Conservation (phyloP, 2,888 invertebrate genomes). For the Lasioglossum calceatum region DNA sequence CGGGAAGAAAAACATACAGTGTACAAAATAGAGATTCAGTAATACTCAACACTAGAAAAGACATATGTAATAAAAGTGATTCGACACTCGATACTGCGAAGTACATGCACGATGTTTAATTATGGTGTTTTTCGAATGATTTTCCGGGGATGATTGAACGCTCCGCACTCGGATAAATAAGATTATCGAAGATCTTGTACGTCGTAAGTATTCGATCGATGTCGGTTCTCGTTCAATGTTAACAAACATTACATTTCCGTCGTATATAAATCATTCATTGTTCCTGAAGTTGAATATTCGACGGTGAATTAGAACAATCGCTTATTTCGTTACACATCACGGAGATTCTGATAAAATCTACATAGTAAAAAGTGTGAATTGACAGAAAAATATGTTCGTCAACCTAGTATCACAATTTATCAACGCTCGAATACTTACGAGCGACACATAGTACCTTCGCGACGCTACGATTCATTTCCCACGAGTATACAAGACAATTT, state of each 20-base stretch:
- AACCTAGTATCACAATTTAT: neutral
- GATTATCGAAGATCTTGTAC: neutral
- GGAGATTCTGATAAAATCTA: neutral
- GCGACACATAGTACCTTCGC: neutral
- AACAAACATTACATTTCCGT: neutral
- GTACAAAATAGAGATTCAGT: conserved; percentile 39
- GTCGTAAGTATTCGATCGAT: conserved; percentile 16
- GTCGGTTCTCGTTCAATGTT: neutral
- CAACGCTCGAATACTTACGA: neutral
- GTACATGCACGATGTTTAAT: conserved; percentile 42
- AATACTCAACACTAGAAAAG: conserved; percentile 22
- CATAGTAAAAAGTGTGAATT: neutral
- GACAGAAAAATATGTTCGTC: neutral
- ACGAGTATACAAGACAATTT: conserved; percentile 13
- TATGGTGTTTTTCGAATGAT: neutral
- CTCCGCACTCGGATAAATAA: neutral
- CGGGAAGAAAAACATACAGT: neutral
- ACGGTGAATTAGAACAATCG: neutral
- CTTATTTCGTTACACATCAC: neutral
- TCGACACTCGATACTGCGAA: conserved; percentile 34
- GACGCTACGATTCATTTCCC: neutral
- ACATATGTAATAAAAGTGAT: conserved; percentile 12
- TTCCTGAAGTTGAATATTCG: neutral
- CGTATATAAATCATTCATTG: too few species aligned
- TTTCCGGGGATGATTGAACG: neutral